phyloP scores from a whole-genome alignment of 2,797 vertebrate species.

The Lateolabrax maculatus region DNA sequence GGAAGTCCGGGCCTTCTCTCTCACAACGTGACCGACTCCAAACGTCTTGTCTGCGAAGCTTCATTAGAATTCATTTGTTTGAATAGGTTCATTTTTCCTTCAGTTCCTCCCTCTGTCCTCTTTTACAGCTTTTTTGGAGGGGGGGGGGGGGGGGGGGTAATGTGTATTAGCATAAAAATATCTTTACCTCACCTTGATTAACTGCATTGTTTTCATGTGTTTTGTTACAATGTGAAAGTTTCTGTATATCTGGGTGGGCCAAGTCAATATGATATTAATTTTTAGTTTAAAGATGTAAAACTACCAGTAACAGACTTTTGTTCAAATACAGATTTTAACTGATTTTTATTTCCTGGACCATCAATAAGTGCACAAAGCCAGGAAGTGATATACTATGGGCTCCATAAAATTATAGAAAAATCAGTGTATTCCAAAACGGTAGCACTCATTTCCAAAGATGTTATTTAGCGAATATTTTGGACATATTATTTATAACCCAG shows the following conservation, averaged over 20 bases:
- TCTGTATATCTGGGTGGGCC: background rate
- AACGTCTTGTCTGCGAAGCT: conserved; percentile 64
- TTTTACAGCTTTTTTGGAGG: conserved; percentile 31
- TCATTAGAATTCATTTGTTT: conserved; percentile 81
- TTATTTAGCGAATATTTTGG: background rate
- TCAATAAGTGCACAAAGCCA: background rate
- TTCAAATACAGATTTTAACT: background rate
- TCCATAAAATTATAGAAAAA: background rate
- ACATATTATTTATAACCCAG: background rate
- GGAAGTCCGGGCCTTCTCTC: conserved; percentile 57
- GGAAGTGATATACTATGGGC: background rate
- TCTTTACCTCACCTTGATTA: conserved; percentile 65
- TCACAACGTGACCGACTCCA: conserved; percentile 43
- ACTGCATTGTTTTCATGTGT: conserved; percentile 42
- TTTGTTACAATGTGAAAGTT: background rate
- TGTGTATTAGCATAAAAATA: conserved; percentile 70
- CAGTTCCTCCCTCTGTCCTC: conserved; percentile 20
- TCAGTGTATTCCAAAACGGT: background rate
- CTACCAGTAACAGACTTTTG: background rate
- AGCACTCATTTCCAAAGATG: background rate
- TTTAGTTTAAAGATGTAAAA: conserved; percentile 15
- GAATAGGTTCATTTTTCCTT: conserved; percentile 66
- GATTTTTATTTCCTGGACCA: background rate
- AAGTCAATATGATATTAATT: conserved; percentile 1
- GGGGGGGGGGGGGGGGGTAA: too few species aligned